Evolutionary conservation across 2,888 invertebrate genomes (phyloP), one percentile per base, ranked within the genome.

Genomic region (Archips xylosteana): DNA sequence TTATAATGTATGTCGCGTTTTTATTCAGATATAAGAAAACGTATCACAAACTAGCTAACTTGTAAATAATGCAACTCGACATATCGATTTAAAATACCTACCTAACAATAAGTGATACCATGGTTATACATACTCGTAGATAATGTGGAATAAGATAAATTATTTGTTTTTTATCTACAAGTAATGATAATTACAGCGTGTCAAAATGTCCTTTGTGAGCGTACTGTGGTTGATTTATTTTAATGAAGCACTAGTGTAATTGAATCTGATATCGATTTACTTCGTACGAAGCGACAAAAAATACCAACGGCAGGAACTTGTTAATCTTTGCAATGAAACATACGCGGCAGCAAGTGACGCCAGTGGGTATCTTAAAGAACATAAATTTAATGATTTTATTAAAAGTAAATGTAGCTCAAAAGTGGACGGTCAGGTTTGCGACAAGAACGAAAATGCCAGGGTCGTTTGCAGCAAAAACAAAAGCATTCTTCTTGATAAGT

Each of bases 361-460:
- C 47, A 15, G 15, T 54, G 23, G 32, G 67, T 12, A 62, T 67
- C 57, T 63, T 59, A 57, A 47, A 47, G 62, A 36, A 67, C 47
- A 73, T 73, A 73, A 69, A 69, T 49, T 69, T 73, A 69, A 73
- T 73, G 59, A 54, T 73, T 73, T 73, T 69, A 69, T 68, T 70
- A 61, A 34, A 65, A 70, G 70, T 74, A 74, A 70, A 74, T 74
- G 64, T 74, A 65, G 39, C 39, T 63, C 59, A 64, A 73, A 73
- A 73, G 73, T 64, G 68, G 73, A 73, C 59, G 73, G 63, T 73
- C 74, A 74, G 70, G 70, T 74, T 74, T 74, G 69, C 60, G 64
- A 49, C 47, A 15, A 47, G 66, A 36, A 34, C 47, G 57, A 65
- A 75, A 70, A 71, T 74, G 66, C 73, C 74, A 74, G 51, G 65